phyloP scores from a whole-genome alignment of 2,797 vertebrate species.

The Hozukius guyotensis region DNA sequence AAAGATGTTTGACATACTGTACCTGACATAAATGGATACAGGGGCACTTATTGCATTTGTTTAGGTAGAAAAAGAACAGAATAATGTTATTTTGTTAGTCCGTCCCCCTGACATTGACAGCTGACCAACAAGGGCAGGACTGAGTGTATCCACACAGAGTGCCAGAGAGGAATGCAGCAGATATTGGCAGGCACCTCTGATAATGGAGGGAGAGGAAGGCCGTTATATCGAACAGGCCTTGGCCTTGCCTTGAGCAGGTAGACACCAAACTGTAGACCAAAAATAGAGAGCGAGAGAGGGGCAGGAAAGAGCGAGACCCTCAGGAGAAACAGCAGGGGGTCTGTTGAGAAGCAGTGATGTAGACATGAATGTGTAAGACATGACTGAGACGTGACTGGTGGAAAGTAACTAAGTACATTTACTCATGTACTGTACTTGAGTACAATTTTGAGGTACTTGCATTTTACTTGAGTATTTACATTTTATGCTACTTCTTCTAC shows the following conservation, averaged over 20 bases:
- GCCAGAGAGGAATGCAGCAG: conserved; percentile 18
- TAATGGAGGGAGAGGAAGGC: conserved; percentile 53
- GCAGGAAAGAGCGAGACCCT: background rate
- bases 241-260: conserved; percentile 21
- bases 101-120: conserved; percentile 19
- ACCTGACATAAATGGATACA: background rate
- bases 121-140: conserved; percentile 20
- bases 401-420: too few species aligned
- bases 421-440: too few species aligned
- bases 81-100: background rate
- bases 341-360: background rate
- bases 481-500: too few species aligned
- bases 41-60: background rate
- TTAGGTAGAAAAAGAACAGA: background rate
- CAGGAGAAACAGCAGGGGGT: background rate
- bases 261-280: background rate
- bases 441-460: too few species aligned
- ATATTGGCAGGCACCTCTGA: conserved; percentile 36
- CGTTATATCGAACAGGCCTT: conserved; percentile 42
- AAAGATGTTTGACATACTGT: background rate
- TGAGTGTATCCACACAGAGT: background rate
- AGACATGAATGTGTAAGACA: conserved; percentile 1
- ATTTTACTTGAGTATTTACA: too few species aligned
- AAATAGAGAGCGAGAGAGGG: conserved; percentile 17
- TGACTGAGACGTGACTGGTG: background rate